Evolutionary conservation across 2,797 vertebrate species (phyloP).

Genomic region (Masticophis lateralis): DNA sequence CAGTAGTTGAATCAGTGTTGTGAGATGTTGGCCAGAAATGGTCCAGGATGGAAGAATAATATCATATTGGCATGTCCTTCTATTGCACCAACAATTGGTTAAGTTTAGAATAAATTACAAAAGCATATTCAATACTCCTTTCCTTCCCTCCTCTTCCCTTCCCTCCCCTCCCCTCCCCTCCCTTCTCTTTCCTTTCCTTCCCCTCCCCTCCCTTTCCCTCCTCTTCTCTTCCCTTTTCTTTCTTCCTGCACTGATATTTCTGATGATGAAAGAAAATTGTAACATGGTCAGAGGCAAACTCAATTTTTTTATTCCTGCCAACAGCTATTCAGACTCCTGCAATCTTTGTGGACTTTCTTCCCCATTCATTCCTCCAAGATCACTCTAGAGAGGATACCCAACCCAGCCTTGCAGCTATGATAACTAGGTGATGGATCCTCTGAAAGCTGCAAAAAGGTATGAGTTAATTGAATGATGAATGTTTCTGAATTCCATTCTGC

Average conservation of each 20-base stretch:
- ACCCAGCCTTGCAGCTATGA: constrained; percentile 18
- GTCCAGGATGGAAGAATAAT: constrained; percentile 32
- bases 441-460: not conserved
- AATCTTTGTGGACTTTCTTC: constrained; percentile 30
- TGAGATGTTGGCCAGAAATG: constrained; percentile 48
- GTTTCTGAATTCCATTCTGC: not conserved
- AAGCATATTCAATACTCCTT: constrained; percentile 15
- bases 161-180: not conserved
- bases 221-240: not conserved
- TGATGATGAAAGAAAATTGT: constrained; percentile 47
- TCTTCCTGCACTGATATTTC: constrained; percentile 22
- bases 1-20: constrained; percentile 43
- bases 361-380: constrained; percentile 52
- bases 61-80: constrained; percentile 47
- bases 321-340: constrained; percentile 46
- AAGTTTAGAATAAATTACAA: constrained; percentile 22
- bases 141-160: not conserved
- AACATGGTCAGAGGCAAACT: constrained; percentile 52
- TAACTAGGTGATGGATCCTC: constrained; percentile 30
- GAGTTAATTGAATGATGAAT: not conserved
- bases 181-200: not conserved
- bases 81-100: constrained; percentile 13
- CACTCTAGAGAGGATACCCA: constrained; percentile 50
- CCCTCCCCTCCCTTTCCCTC: not conserved
- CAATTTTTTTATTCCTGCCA: constrained; percentile 46